Evolutionary conservation across 2,888 invertebrate species (phyloP).

Genomic region (Parthenolecanium corni): DNA sequence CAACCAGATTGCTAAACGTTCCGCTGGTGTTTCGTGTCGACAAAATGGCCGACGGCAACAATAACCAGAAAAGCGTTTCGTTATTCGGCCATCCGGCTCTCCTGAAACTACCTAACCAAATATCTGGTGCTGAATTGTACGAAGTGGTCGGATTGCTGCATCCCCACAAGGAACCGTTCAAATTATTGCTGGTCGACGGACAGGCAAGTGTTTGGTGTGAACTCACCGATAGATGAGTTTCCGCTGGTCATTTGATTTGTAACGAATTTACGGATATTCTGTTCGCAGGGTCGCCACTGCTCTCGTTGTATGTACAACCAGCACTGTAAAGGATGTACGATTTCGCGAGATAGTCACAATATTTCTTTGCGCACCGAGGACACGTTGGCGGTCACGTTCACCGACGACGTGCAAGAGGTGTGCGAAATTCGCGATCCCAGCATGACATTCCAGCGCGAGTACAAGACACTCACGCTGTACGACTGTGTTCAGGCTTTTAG

Average conservation of each 20-base stretch:
- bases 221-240: neutral
- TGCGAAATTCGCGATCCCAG: constrained; percentile 42
- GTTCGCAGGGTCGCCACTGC: constrained; percentile 45
- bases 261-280: constrained; percentile 1
- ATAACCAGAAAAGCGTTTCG: constrained; percentile 40
- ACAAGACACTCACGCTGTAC: constrained; percentile 45
- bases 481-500: constrained; percentile 53
- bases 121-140: constrained; percentile 43
- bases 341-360: constrained; percentile 41
- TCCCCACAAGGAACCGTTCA: constrained; percentile 42
- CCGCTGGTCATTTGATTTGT: neutral
- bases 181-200: constrained; percentile 46
- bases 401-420: constrained; percentile 39
- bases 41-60: constrained; percentile 40
- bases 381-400: constrained; percentile 43
- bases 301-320: constrained; percentile 47
- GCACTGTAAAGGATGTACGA: constrained; percentile 48
- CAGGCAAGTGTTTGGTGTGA: constrained; percentile 39
- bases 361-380: constrained; percentile 46
- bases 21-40: constrained; percentile 47
- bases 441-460: constrained; percentile 42
- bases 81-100: constrained; percentile 47
- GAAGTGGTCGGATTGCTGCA: constrained; percentile 42
- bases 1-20: constrained; percentile 43
- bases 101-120: constrained; percentile 44